phyloP scores from a whole-genome alignment of 2,888 invertebrate genomes.

The Lampropteryx suffumata region DNA sequence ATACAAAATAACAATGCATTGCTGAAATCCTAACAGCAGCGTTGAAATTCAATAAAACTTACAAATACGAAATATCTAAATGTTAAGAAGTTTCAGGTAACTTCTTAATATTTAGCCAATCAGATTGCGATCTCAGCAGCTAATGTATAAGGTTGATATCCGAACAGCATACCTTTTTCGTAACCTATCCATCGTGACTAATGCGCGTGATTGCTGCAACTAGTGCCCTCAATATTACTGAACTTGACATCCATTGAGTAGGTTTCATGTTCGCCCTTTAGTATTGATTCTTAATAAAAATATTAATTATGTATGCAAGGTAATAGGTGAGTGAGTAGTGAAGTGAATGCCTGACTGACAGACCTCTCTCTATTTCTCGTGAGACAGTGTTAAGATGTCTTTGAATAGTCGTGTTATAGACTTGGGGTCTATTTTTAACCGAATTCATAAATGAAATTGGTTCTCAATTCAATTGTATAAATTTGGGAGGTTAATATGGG shows the following conservation, averaged over 20 bases:
- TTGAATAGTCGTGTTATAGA: no score
- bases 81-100: constrained; percentile 2
- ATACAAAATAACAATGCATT: neutral
- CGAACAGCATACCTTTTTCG: constrained; percentile 10
- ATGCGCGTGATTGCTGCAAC: constrained; percentile 53
- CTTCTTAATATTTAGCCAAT: neutral
- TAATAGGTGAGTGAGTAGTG: neutral
- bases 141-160: constrained; percentile 14
- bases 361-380: no score
- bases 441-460: no score
- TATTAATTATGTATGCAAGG: constrained; percentile 2
- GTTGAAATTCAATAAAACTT: constrained; percentile 5
- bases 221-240: constrained; percentile 58
- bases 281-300: constrained; percentile 22
- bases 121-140: constrained; percentile 8
- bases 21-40: neutral
- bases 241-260: constrained; percentile 65
- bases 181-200: constrained; percentile 46
- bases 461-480: no score
- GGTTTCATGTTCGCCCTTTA: constrained; percentile 37
- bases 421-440: no score
- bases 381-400: no score
- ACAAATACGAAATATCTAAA: constrained; percentile 5
- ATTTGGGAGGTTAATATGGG: no score
- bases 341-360: no score